Base-by-base conservation (phyloP, 2,888 invertebrate genomes). In the Matsumyia berberina region DNA sequence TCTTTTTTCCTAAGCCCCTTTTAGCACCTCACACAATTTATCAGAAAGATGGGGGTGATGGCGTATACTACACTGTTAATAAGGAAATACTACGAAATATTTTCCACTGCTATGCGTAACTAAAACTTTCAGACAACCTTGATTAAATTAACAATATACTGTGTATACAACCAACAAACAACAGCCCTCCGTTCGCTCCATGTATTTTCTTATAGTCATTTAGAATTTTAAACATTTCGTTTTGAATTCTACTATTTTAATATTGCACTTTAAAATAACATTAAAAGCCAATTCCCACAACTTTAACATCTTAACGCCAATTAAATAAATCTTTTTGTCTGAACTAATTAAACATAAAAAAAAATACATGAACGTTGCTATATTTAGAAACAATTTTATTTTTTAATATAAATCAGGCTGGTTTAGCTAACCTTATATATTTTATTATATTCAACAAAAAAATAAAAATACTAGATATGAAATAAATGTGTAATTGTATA, bases 401-500 rank as follows among this genome's bases (percentile, higher is more conserved):
- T 51, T 64, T 51, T 62, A 51, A n/a, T 33, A 57, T 51, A 35
- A 55, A 42, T 15, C 24, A 24, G 57, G 35, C 42, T 73, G n/a
- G 60, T 17, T 19, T 35, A 31, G 53, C 42, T 64, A 49, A 57
- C 4, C 31, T 53, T 51, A 49, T 73, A 79, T 73, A 73, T 66
- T 66, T 73, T 79, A 73, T 9, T 70, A 72, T 39, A 72, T 39
- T 69, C 1, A 49, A 35, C n/a, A 39, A 39, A 44, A 58, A 37
- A 19, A 29, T 0, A 35, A 42, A 11, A 0, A 46, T 12, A 29
- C 37, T 64, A 73, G 67, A 60, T 53, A 67, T 80, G 51, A 73
- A 80, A 73, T 80, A 44, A 67, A 67, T 73, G 53, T 49, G 46
- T 72, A 72, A 72, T 39, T 72, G 58, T 73, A 60, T 73, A 80